These are phyloP conservation scores for Halisarca cf. caerulea DNA, from an alignment of 37 sponge, comb jelly and placozoan species.

Conservation along the genomic window DNA sequence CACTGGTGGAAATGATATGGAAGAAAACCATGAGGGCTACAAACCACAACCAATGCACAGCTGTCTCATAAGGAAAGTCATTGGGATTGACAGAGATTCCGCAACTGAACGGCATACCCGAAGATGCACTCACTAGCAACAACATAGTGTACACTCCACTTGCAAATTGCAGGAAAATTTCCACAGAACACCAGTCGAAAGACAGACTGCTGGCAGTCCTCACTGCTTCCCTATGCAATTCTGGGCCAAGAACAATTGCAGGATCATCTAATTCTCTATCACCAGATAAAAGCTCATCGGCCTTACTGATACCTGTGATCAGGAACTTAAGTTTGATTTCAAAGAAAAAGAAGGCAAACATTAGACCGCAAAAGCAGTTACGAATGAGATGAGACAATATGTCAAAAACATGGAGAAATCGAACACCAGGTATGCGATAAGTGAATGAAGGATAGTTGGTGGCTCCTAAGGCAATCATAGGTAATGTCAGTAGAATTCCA, in stretches of 20 bases:
- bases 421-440: background rate
- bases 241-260: no score
- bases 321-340: slow-evolving; percentile 14
- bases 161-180: background rate
- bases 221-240: background rate
- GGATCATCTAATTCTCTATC: background rate
- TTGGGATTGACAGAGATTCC: background rate
- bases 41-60: slow-evolving; percentile 17
- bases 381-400: background rate
- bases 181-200: slow-evolving; percentile 2
- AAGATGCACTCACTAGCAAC: background rate
- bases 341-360: slow-evolving; percentile 27
- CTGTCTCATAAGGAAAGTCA: background rate
- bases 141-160: background rate
- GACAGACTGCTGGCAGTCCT: background rate
- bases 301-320: background rate
- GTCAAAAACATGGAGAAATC: background rate
- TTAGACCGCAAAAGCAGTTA: slow-evolving; percentile 12
- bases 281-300: background rate
- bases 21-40: background rate
- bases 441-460: background rate
- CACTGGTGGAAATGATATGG: slow-evolving; percentile 9
- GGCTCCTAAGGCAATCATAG: background rate
- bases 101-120: slow-evolving; percentile 17
- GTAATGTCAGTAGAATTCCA: background rate